Conservation (phyloP, 2,888 invertebrate genomes). For the Torymus texanus region DNA sequence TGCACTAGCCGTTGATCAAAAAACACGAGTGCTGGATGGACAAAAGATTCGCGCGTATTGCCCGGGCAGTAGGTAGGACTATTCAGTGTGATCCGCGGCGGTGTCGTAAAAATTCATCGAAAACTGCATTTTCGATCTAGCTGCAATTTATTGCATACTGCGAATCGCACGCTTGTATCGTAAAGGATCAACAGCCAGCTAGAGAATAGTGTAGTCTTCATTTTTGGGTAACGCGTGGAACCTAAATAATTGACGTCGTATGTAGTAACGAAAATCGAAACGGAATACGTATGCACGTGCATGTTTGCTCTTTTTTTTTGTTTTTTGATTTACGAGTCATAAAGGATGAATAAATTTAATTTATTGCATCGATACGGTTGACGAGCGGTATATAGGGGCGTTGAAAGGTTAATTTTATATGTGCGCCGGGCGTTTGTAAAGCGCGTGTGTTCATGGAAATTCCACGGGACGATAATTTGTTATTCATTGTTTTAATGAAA, state of each 20-base stretch:
- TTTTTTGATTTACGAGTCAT: too few relatives aligned
- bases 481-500: neutral
- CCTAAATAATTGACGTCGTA: conserved; percentile 21
- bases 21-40: neutral
- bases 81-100: neutral
- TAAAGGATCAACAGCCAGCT: conserved; percentile 10
- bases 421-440: neutral
- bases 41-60: conserved; percentile 31
- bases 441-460: neutral
- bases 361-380: conserved; percentile 9
- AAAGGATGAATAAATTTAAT: conserved; percentile 13
- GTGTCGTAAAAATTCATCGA: conserved; percentile 23
- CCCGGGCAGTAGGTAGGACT: too few relatives aligned
- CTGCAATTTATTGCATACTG: conserved; percentile 16
- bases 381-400: conserved; percentile 1
- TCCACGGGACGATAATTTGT: too few relatives aligned
- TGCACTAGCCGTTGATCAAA: neutral
- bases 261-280: neutral
- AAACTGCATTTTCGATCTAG: conserved; percentile 20
- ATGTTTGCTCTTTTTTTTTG: conserved; percentile 1
- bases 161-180: neutral
- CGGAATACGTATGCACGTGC: too few relatives aligned
- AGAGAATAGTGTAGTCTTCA: too few relatives aligned
- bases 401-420: conserved; percentile 26
- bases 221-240: neutral